phyloP scores from a whole-genome alignment of 2,113 vertebrate species.

The Nerophis ophidion region DNA sequence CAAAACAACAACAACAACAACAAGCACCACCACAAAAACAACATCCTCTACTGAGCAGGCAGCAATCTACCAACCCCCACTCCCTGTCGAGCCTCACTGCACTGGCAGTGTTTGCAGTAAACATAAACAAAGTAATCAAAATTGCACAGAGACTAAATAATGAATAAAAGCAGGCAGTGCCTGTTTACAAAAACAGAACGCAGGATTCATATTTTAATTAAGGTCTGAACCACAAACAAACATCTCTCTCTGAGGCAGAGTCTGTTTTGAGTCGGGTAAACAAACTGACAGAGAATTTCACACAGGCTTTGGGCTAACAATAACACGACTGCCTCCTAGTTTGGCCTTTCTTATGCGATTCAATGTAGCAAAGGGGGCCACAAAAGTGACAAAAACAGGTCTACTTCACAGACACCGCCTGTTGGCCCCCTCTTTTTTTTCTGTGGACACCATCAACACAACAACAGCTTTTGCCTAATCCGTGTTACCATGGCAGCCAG shows the following conservation, averaged over 20 bases:
- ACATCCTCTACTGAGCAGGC: slow-evolving; percentile 47
- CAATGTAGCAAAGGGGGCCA: slow-evolving; percentile 56
- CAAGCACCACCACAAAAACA: slow-evolving; percentile 48
- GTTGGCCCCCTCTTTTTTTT: slow-evolving; percentile 55
- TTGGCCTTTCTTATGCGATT: slow-evolving; percentile 60
- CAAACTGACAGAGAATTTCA: slow-evolving; percentile 68
- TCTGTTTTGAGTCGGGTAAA: slow-evolving; percentile 68
- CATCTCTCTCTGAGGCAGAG: slow-evolving; percentile 70
- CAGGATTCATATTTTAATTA: slow-evolving; percentile 76
- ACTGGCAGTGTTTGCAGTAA: slow-evolving; percentile 71
- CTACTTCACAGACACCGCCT: slow-evolving; percentile 51
- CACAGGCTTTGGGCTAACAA: slow-evolving; percentile 68
- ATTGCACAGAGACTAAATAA: slow-evolving; percentile 74
- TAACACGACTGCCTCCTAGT: slow-evolving; percentile 58
- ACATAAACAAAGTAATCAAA: slow-evolving; percentile 77
- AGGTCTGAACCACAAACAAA: slow-evolving; percentile 73
- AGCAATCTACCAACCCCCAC: slow-evolving; percentile 57
- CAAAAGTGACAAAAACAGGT: slow-evolving; percentile 55
- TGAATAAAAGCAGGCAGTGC: slow-evolving; percentile 65
- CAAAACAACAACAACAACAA: slow-evolving; percentile 59
- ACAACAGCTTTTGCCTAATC: slow-evolving; percentile 70
- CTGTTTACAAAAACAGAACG: slow-evolving; percentile 74
- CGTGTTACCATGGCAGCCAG: slow-evolving; percentile 71
- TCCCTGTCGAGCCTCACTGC: slow-evolving; percentile 50
- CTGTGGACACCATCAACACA: slow-evolving; percentile 71